Evolutionary conservation across 2,797 vertebrate genomes (phyloP).

Genomic region (Rachycentron canadum): DNA sequence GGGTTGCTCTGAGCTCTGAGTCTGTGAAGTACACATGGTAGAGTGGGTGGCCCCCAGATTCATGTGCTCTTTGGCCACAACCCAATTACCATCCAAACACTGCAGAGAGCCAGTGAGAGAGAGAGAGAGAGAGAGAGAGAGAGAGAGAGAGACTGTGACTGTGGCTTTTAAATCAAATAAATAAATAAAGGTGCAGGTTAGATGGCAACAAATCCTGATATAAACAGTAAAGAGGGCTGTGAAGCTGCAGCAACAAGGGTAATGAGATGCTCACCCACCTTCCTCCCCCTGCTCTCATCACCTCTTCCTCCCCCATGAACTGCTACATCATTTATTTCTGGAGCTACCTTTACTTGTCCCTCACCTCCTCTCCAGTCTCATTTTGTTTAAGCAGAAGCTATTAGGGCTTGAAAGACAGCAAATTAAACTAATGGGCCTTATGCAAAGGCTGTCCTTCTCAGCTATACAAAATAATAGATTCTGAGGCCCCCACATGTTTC

Average conservation of each 20-base stretch:
- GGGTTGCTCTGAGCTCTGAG: constrained; percentile 15
- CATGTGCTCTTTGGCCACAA: constrained; percentile 60
- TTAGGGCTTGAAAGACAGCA: constrained; percentile 58
- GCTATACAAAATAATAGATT: constrained; percentile 49
- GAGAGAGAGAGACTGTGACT: no score
- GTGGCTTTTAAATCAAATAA: constrained; percentile 36
- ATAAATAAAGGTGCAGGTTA: constrained; percentile 51
- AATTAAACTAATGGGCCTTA: constrained; percentile 67
- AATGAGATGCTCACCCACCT: constrained; percentile 45
- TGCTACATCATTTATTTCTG: constrained; percentile 30
- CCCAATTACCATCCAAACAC: constrained; percentile 62
- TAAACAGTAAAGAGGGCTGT: constrained; percentile 68
- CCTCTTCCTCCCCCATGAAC: constrained; percentile 28
- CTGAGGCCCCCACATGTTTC: constrained; percentile 46
- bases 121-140: background rate
- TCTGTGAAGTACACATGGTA: constrained; percentile 46
- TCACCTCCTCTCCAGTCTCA: constrained; percentile 2
- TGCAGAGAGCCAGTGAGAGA: constrained; percentile 31
- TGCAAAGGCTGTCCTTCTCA: constrained; percentile 36
- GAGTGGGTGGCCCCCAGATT: constrained; percentile 50
- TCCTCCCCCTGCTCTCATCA: constrained; percentile 14
- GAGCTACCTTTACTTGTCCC: constrained; percentile 23
- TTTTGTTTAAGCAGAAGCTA: constrained; percentile 47
- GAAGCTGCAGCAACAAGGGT: constrained; percentile 39
- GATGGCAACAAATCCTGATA: constrained; percentile 65